These are phyloP conservation scores for Eilema sororculum DNA, from an alignment of 2,888 invertebrate species.

Conservation along the genomic window DNA sequence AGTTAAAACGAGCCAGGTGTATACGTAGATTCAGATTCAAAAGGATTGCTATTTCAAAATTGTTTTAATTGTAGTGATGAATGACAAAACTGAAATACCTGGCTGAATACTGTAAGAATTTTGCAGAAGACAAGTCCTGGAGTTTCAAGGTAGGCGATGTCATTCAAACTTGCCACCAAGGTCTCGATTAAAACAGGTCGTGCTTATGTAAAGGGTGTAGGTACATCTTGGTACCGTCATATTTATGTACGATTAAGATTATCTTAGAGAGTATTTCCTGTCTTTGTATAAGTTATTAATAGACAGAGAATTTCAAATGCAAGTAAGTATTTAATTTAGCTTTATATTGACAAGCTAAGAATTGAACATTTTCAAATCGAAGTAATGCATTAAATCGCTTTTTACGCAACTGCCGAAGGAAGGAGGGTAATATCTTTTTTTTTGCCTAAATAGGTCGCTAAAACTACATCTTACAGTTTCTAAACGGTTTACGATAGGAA, in stretches of 20 bases:
- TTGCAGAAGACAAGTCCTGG: constrained; percentile 21
- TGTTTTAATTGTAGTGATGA: no score
- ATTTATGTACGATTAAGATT: constrained; percentile 13
- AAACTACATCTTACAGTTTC: no score
- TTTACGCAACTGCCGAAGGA: no score
- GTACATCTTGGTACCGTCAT: constrained; percentile 23
- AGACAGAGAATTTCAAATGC: neutral
- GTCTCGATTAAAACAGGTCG: constrained; percentile 24
- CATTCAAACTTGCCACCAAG: constrained; percentile 33
- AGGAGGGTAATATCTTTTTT: no score
- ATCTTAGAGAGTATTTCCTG: constrained; percentile 6
- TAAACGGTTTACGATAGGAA: no score
- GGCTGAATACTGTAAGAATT: neutral
- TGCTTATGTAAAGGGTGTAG: constrained; percentile 7
- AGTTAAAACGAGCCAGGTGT: no score
- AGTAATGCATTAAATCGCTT: no score
- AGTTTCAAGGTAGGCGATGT: constrained; percentile 36
- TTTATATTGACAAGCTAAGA: neutral
- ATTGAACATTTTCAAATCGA: neutral
- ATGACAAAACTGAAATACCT: neutral
- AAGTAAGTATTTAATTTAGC: neutral
- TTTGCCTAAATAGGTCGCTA: no score
- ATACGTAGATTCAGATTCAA: neutral
- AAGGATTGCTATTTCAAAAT: neutral
- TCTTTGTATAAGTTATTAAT: neutral